Evolutionary conservation across 2,888 invertebrate species (phyloP).

Genomic region (Drosophila maculinotata): DNA sequence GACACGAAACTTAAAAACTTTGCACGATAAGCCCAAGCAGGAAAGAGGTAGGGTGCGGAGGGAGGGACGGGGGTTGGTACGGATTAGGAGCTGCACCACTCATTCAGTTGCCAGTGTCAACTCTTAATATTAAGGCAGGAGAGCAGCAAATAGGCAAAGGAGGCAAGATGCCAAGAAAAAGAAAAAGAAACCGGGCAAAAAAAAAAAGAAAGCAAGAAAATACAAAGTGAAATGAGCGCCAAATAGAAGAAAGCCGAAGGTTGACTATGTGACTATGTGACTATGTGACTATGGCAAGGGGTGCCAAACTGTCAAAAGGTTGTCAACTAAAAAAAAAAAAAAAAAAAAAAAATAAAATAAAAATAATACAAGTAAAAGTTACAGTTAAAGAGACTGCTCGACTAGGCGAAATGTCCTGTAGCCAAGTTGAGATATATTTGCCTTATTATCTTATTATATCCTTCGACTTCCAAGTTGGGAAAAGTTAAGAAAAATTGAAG

Average conservation of each 20-base stretch:
- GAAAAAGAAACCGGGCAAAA: neutral
- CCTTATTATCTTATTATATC: too few relatives aligned
- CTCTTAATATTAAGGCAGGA: constrained; percentile 15
- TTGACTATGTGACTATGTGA: constrained; percentile 54
- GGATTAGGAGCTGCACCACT: constrained; percentile 43
- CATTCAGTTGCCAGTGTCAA: constrained; percentile 46
- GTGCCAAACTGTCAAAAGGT: constrained; percentile 74
- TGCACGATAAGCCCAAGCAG: constrained; percentile 74
- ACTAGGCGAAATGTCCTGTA: constrained; percentile 4
- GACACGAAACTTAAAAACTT: constrained; percentile 81
- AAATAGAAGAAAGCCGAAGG: constrained; percentile 59
- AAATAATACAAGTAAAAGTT: too few relatives aligned
- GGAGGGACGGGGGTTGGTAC: neutral
- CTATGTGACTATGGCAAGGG: constrained; percentile 58
- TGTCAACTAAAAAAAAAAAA: constrained; percentile 63
- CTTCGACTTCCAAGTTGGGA: too few relatives aligned
- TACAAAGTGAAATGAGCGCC: constrained; percentile 61
- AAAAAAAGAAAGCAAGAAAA: constrained; percentile 30
- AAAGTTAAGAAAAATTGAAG: too few relatives aligned
- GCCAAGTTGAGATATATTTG: neutral
- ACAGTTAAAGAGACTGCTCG: neutral
- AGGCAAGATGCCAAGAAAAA: neutral
- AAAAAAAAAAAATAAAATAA: too few relatives aligned
- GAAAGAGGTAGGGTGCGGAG: too few relatives aligned
- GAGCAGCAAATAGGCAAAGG: neutral